A percentile compares a stretch with the other conserved stretches of the same genome.
Conservation (phyloP, 2,797 vertebrate genomes). For the Sarcoramphus papa region DNA sequence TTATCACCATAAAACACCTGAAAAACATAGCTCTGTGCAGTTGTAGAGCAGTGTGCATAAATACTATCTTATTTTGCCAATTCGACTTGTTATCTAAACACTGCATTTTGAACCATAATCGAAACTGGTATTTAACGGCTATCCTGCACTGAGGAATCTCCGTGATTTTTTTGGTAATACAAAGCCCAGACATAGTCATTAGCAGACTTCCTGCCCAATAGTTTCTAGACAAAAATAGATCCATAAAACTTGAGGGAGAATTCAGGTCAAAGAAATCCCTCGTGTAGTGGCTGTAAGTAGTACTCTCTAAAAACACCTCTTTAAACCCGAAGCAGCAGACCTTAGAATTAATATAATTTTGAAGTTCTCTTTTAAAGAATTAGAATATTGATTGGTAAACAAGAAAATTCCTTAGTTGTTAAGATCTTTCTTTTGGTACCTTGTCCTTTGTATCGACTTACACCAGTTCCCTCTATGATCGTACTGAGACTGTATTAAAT, state of each 20-base stretch:
- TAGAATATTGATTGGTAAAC: not conserved
- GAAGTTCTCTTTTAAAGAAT: not conserved
- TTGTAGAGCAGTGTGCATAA: not conserved
- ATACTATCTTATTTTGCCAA: not conserved
- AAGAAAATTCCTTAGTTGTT: not conserved
- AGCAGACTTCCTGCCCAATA: not conserved
- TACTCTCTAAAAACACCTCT: not conserved
- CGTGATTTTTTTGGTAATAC: not conserved
- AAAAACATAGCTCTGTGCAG: not conserved
- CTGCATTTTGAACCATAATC: not conserved
- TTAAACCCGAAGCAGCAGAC: not conserved
- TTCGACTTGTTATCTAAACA: not conserved
- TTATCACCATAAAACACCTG: not conserved
- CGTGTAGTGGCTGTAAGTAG: not conserved
- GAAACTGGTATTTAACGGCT: not conserved
- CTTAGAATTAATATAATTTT: not conserved
- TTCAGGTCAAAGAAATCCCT: not conserved
- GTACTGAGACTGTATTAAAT: not conserved
- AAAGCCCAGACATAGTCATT: not conserved
- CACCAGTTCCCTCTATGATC: not conserved
- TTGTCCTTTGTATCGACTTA: not conserved
- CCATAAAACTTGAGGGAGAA: not conserved
- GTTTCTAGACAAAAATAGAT: not conserved
- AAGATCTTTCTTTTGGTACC: not conserved
- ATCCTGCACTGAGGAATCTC: not conserved